Evolutionary conservation across 2,797 vertebrate genomes (phyloP).

Genomic region (Serranus cabrilla): DNA sequence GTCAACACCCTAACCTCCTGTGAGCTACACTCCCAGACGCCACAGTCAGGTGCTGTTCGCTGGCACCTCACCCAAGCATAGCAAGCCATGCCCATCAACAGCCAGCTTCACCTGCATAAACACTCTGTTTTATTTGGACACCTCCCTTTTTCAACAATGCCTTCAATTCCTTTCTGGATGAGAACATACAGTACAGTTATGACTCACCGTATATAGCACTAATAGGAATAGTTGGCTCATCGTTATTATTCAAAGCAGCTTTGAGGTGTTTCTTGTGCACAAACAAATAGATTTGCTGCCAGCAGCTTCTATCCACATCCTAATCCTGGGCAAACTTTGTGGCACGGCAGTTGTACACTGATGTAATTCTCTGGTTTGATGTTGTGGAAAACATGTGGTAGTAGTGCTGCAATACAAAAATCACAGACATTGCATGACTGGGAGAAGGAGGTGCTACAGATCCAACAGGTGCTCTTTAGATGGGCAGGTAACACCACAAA

Average conservation of each 20-base stretch:
- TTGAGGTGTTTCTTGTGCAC: not conserved
- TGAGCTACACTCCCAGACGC: slow-evolving; percentile 13
- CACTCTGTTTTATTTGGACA: slow-evolving; percentile 20
- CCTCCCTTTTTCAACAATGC: slow-evolving; percentile 72
- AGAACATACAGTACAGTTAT: slow-evolving; percentile 20
- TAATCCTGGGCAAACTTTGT: not conserved
- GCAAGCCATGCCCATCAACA: slow-evolving; percentile 32
- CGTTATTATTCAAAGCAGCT: not conserved
- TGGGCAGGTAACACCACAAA: no score
- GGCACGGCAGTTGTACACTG: not conserved
- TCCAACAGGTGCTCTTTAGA: no score
- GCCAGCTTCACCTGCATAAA: slow-evolving; percentile 18
- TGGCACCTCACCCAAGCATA: slow-evolving; percentile 22
- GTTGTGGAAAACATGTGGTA: slow-evolving; percentile 1
- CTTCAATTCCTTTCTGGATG: slow-evolving; percentile 18
- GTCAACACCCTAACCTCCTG: slow-evolving; percentile 30
- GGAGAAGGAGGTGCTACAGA: no score
- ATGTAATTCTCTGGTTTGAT: not conserved
- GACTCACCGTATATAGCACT: slow-evolving; percentile 5
- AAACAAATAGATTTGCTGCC: not conserved
- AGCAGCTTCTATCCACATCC: not conserved
- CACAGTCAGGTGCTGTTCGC: slow-evolving; percentile 3
- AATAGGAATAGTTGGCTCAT: not conserved
- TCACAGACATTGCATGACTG: not conserved
- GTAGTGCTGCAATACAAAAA: not conserved